phyloP scores from a whole-genome alignment of 1,140 invertebrate genomes.

The Vollenhovia emeryi region DNA sequence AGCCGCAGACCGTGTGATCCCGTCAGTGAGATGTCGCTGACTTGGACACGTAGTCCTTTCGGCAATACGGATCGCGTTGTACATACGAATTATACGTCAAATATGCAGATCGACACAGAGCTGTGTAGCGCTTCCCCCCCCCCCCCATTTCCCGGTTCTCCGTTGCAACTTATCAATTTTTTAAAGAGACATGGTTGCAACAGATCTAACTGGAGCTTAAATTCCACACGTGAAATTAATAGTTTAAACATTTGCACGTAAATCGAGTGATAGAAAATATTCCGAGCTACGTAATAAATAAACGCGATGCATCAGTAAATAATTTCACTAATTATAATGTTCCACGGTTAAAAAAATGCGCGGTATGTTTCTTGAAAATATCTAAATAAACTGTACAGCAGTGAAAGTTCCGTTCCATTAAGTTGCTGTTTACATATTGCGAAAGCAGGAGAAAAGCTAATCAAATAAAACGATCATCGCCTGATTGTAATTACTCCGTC shows the following conservation, averaged over 20 bases:
- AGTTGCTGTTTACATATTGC: no score
- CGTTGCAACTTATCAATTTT: neutral
- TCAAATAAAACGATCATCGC: neutral
- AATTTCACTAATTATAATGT: neutral
- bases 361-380: neutral
- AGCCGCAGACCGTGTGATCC: slow-evolving; percentile 29
- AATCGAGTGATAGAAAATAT: neutral
- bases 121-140: neutral
- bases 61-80: slow-evolving; percentile 27
- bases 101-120: slow-evolving; percentile 27
- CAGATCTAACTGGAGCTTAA: neutral
- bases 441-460: neutral
- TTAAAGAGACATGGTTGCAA: neutral
- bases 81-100: slow-evolving; percentile 45
- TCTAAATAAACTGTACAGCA: neutral
- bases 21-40: slow-evolving; percentile 31
- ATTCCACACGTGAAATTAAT: neutral
- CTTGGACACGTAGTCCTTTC: slow-evolving; percentile 57
- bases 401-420: no score
- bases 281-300: neutral
- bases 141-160: no score
- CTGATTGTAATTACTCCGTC: neutral
- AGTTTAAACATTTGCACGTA: neutral
- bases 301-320: neutral
- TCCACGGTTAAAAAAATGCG: neutral